Evolutionary conservation across 2,888 invertebrate species (phyloP), one percentile per base, ranked within the genome.

Genomic region (Nebria brevicollis): DNA sequence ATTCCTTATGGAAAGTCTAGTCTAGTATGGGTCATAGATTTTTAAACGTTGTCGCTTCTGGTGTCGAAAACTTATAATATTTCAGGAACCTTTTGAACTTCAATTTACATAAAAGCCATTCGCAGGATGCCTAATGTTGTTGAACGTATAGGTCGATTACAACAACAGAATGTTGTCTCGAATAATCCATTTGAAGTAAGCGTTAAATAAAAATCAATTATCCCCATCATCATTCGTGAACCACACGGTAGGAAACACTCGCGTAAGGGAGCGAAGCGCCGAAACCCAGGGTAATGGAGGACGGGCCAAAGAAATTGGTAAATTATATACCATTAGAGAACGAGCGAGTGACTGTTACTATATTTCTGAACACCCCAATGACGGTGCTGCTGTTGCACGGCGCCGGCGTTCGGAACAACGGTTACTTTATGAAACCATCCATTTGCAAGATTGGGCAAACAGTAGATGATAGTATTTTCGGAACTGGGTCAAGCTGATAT

Each of bases 201-300:
- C 72, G 77, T 72, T 77, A 77, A 77, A 77, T 77, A 77, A 77
- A 77, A 77, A 77, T 77, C 77, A 77, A 77, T 77, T 77, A 77
- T 77, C 77, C 65, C 72, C 77, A 54, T 54, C 54, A 54, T 54
- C 54, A 54, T 54, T 54, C 54, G 54, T 54, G 54, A 54, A 13
- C 54, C 34, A 2, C 25, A 26, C 70, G 70, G 25, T 34, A 70
- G 70, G 54, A 11, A 70, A 34, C 20, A 20, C 10, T 70, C 25
- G 70, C 15, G 54, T 54, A 70, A 26, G 70, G 20, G 70, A 26
- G 54, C 54, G 13, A 15, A 13, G 20, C 66, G 25, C 70, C 25
- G 70, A 20, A 70, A 70, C 70, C 42, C 7, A 73, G 26, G 54
- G 73, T 73, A 73, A 73, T 73, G 73, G 73, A 73, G 43, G 73